Percentiles rank a stretch among this genome's conserved stretches.
phyloP scores from a whole-genome alignment of 2,113 vertebrate genomes.

The Myodes glareolus region DNA sequence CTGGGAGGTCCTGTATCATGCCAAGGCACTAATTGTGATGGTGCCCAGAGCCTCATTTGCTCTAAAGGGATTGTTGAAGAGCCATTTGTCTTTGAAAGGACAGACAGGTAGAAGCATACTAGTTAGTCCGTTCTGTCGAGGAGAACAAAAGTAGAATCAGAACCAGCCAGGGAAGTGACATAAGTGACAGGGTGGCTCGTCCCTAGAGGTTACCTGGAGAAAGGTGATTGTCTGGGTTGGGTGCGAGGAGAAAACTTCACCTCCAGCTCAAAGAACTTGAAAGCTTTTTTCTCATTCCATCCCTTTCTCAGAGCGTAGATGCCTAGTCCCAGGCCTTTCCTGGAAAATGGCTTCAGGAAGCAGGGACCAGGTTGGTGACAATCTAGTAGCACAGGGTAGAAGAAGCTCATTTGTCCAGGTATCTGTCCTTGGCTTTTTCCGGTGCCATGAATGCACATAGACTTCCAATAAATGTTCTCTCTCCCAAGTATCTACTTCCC shows the following conservation, averaged over 20 bases:
- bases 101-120: neutral
- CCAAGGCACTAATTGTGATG: neutral
- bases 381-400: neutral
- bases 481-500: neutral
- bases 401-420: neutral
- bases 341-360: neutral
- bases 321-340: neutral
- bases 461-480: neutral
- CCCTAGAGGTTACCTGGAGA: neutral
- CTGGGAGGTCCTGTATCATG: neutral
- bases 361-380: neutral
- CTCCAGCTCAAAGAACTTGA: neutral
- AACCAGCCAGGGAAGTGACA: neutral
- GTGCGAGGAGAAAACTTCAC: neutral
- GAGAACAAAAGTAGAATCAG: neutral
- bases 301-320: neutral
- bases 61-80: neutral
- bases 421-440: neutral
- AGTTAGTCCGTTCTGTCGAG: neutral
- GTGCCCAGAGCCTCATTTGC: neutral
- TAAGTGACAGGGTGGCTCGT: neutral
- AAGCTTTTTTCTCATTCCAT: neutral
- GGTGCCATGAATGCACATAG: neutral
- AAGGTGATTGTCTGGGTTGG: rapidly evolving
- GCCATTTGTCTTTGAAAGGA: neutral